Conservation (phyloP, 2,888 invertebrate species). For the Aphidoletes aphidimyza region DNA sequence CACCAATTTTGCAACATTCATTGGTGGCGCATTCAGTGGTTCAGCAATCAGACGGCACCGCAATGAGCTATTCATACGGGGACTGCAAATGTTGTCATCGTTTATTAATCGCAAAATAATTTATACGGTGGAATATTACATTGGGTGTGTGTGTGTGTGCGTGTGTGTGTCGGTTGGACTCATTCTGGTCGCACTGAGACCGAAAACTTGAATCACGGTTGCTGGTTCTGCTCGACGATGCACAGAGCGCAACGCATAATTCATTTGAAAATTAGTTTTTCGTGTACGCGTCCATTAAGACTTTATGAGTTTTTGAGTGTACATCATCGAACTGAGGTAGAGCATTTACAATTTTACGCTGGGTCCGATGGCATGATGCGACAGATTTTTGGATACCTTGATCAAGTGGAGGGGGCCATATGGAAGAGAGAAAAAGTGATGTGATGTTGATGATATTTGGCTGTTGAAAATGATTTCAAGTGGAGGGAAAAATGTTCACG, state of each 20-base stretch:
- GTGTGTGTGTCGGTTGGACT: neutral
- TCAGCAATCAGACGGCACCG: conserved; percentile 3
- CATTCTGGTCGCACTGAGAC: neutral
- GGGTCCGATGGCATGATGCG: neutral
- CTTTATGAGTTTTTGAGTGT: conserved; percentile 51
- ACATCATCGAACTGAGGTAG: conserved; percentile 12
- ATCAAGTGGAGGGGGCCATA: neutral
- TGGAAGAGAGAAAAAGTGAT: neutral
- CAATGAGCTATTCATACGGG: conserved; percentile 44
- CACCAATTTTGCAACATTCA: too few relatives aligned
- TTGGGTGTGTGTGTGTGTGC: neutral
- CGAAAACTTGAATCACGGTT: too few relatives aligned
- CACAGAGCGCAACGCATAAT: conserved; percentile 16
- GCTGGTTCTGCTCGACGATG: too few relatives aligned
- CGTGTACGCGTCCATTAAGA: conserved; percentile 37
- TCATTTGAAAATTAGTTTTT: conserved; percentile 48
- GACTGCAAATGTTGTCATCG: neutral
- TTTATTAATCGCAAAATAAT: conserved; percentile 51
- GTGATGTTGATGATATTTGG: neutral
- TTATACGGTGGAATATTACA: conserved; percentile 8
- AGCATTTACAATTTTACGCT: neutral
- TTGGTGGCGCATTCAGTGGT: neutral
- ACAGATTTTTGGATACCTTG: neutral
- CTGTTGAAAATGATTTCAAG: conserved; percentile 27
- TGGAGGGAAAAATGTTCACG: conserved; percentile 12